phyloP scores from a whole-genome alignment of 92 coral and sea anemone genomes.

The Heliopora coerulea region DNA sequence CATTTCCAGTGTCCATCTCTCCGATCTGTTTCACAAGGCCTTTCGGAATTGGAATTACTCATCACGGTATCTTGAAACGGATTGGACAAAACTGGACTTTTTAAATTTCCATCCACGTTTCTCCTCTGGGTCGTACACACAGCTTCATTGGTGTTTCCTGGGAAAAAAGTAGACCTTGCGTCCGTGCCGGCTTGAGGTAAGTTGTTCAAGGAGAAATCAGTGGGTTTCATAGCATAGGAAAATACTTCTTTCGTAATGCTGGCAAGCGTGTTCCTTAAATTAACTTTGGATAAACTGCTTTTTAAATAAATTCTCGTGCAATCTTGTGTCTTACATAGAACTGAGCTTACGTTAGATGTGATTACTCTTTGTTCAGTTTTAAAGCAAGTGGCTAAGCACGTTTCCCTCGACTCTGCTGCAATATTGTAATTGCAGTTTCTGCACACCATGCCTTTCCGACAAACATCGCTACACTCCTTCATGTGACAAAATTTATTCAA shows the following conservation, averaged over 20 bases:
- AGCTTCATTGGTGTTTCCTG: not conserved
- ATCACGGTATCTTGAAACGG: not conserved
- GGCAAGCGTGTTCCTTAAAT: not conserved
- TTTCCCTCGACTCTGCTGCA: conserved; percentile 50
- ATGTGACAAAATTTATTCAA: conserved; percentile 55
- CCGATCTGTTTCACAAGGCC: not conserved
- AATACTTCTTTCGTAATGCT: not conserved
- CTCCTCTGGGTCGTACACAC: not conserved
- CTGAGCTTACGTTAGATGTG: conserved; percentile 40
- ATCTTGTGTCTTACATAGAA: conserved; percentile 32
- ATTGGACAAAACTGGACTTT: not conserved
- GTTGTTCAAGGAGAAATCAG: not conserved
- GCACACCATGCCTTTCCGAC: conserved; percentile 58
- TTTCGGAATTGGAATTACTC: not conserved
- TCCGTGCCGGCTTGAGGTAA: no score
- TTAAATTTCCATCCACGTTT: not conserved
- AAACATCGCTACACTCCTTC: conserved; percentile 46
- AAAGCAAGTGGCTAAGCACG: conserved; percentile 62
- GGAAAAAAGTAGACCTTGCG: no score
- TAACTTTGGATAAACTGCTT: not conserved
- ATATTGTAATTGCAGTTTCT: conserved; percentile 53
- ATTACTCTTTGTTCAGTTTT: conserved; percentile 35
- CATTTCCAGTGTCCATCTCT: conserved; percentile 26
- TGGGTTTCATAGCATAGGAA: not conserved
- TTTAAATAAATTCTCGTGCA: conserved; percentile 26